A percentile compares a stretch with the other conserved stretches of the same genome.
phyloP scores from a whole-genome alignment of 2,113 vertebrate genomes.

The Fulmarus glacialis region DNA sequence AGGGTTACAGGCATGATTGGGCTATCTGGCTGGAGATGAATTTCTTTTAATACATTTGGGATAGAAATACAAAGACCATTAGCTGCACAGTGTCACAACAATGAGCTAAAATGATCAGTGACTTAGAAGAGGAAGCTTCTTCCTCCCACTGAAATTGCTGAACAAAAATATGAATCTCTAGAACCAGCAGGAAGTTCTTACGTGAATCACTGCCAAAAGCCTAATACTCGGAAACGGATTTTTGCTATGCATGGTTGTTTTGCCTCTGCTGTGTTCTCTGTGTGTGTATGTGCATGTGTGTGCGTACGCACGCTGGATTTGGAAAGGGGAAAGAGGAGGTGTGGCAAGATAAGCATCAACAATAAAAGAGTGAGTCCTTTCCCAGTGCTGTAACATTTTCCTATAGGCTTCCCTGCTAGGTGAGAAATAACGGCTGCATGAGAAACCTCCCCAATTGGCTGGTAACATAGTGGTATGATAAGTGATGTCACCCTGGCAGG shows the following conservation, averaged over 20 bases:
- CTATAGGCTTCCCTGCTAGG: neutral
- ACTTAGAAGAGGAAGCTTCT: neutral
- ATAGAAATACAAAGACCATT: neutral
- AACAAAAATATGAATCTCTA: accelerated
- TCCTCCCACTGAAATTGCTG: neutral
- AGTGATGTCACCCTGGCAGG: constrained; percentile 51
- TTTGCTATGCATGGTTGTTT: accelerated
- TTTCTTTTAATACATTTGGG: neutral
- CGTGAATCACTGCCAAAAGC: neutral
- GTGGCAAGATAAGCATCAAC: neutral
- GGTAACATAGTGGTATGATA: neutral
- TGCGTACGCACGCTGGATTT: accelerated
- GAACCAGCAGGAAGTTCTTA: neutral
- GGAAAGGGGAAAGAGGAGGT: neutral
- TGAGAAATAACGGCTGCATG: neutral
- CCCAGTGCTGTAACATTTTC: neutral
- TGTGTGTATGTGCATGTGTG: no score
- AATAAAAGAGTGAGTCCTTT: accelerated
- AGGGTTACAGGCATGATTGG: accelerated
- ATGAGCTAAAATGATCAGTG: neutral
- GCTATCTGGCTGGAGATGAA: neutral
- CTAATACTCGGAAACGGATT: accelerated
- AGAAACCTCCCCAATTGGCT: constrained; percentile 36
- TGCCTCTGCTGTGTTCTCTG: neutral
- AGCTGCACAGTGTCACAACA: neutral